Percentiles rank a stretch among this genome's conserved stretches.
phyloP scores from a whole-genome alignment of 2,797 vertebrate genomes.

The Spea hammondii region DNA sequence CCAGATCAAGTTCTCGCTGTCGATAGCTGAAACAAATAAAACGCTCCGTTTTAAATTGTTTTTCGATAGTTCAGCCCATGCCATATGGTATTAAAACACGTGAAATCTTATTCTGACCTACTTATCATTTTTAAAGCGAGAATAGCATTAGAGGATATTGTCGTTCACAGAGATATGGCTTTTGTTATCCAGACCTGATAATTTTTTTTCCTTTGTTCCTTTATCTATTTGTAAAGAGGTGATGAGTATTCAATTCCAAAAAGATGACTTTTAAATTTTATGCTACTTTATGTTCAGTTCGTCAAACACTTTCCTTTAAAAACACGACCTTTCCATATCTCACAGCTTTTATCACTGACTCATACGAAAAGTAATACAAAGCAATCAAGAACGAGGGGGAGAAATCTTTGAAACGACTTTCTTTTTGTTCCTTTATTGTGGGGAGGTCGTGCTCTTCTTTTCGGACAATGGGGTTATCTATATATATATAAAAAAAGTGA shows the following conservation, averaged over 20 bases:
- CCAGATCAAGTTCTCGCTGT: too few relatives aligned
- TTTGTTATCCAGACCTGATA: not conserved
- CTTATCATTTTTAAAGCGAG: slow-evolving; percentile 34
- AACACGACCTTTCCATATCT: not conserved
- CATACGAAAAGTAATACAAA: not conserved
- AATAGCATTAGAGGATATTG: slow-evolving; percentile 32
- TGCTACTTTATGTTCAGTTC: slow-evolving; percentile 14
- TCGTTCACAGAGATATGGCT: slow-evolving; percentile 23
- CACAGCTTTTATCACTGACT: not conserved
- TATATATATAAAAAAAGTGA: too few relatives aligned
- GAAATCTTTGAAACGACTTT: too few relatives aligned
- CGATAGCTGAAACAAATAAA: too few relatives aligned
- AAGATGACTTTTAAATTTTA: slow-evolving; percentile 8
- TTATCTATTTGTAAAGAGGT: slow-evolving; percentile 3
- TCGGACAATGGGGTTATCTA: too few relatives aligned
- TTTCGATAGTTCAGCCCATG: slow-evolving; percentile 20
- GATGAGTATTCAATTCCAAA: slow-evolving; percentile 1
- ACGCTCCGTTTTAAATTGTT: not conserved
- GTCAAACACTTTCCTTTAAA: not conserved
- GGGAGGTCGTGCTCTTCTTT: too few relatives aligned
- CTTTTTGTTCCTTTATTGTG: too few relatives aligned
- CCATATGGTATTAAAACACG: slow-evolving; percentile 36
- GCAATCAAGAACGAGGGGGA: not conserved
- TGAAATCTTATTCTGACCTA: slow-evolving; percentile 43
- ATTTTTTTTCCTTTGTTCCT: not conserved